phyloP scores from a whole-genome alignment of 2,797 vertebrate species.

The Pampus argenteus region DNA sequence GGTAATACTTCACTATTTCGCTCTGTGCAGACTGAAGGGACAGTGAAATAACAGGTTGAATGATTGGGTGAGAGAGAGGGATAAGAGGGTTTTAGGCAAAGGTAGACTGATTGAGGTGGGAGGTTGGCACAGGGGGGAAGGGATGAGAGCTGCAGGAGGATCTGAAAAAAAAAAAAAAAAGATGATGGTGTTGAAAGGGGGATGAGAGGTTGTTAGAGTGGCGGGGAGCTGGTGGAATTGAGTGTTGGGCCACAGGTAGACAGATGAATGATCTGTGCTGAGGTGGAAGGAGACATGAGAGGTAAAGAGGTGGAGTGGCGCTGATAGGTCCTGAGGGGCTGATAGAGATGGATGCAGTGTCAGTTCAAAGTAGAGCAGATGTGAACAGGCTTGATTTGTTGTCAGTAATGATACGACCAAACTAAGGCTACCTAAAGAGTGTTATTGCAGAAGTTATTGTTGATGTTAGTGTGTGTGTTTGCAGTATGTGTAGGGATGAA shows the following conservation, averaged over 20 bases:
- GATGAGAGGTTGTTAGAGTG: constrained; percentile 76
- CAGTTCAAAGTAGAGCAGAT: constrained; percentile 68
- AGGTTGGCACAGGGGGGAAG: constrained; percentile 51
- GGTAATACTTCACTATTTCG: constrained; percentile 57
- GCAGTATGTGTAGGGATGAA: not conserved
- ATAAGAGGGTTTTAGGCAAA: constrained; percentile 72
- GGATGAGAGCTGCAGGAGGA: constrained; percentile 44
- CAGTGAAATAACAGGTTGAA: constrained; percentile 65
- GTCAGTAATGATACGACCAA: constrained; percentile 44
- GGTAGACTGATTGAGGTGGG: constrained; percentile 66
- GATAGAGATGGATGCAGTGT: constrained; percentile 72
- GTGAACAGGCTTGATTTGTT: constrained; percentile 53
- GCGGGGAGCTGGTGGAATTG: constrained; percentile 50
- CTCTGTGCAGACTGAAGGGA: constrained; percentile 40
- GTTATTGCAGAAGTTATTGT: constrained; percentile 3
- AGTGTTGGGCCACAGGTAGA: constrained; percentile 75
- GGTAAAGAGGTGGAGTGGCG: constrained; percentile 68
- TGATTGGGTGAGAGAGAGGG: constrained; percentile 49
- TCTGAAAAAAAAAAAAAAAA: constrained; percentile 38
- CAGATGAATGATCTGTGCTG: constrained; percentile 72
- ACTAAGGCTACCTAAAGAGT: constrained; percentile 22
- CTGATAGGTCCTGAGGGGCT: constrained; percentile 72
- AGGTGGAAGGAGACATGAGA: constrained; percentile 68
- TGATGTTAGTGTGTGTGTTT: constrained; percentile 1
- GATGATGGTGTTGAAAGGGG: constrained; percentile 71